These are phyloP conservation scores for Amphiura filiformis DNA, from an alignment of 35 echinoderm and acorn worm genomes.

Conservation along the genomic window DNA sequence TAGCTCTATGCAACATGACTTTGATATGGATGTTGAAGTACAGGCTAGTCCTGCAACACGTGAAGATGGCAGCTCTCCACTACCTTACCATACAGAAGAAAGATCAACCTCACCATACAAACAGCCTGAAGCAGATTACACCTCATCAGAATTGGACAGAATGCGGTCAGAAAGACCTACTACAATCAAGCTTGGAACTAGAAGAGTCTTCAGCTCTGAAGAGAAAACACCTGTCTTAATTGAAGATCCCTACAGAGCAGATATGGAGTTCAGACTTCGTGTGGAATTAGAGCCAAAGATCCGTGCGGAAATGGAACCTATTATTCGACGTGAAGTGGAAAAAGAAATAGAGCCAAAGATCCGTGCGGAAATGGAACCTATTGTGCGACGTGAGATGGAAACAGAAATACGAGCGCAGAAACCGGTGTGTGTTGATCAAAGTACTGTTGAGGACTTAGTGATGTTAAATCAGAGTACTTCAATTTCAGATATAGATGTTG, in stretches of 20 bases:
- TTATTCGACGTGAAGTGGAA: constrained; percentile 44
- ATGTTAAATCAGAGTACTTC: constrained; percentile 15
- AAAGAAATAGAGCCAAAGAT: constrained; percentile 36
- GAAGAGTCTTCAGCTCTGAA: background rate
- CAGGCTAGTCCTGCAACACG: constrained; percentile 3
- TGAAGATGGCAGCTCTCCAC: constrained; percentile 38
- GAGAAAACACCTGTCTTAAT: background rate
- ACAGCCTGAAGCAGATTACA: background rate
- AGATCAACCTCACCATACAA: background rate
- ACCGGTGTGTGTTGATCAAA: constrained; percentile 25
- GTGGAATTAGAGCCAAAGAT: constrained; percentile 22
- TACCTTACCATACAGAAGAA: background rate
- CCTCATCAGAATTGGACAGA: background rate
- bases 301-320: constrained; percentile 41
- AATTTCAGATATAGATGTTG: background rate
- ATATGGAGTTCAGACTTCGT: constrained; percentile 27
- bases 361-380: constrained; percentile 37
- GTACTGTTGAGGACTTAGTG: background rate
- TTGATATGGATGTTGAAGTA: background rate
- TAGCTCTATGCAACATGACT: constrained; percentile 2
- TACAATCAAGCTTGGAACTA: background rate
- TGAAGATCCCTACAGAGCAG: constrained; percentile 6
- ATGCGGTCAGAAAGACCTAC: background rate
- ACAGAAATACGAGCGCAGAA: constrained; percentile 44
- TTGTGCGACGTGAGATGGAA: constrained; percentile 41